Conservation (phyloP, 2,888 invertebrate species). For the Amiota minor region DNA sequence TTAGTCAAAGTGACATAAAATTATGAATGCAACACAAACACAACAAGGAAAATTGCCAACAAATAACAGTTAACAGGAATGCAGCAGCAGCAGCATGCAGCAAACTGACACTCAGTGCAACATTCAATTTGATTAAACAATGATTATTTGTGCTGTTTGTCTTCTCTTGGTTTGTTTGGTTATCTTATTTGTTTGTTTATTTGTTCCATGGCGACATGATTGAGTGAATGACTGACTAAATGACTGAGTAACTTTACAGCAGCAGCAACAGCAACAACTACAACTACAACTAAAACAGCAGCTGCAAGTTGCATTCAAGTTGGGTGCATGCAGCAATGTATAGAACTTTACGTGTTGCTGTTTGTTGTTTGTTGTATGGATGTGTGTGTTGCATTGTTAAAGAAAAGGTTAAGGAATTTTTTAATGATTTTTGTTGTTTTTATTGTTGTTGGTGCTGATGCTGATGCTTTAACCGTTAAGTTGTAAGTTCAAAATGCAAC, state of each 20-base stretch:
- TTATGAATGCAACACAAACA: not conserved
- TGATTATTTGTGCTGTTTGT: not conserved
- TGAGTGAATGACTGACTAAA: conserved; percentile 1
- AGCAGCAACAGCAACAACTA: no score
- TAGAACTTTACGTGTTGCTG: not conserved
- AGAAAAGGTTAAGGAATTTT: conserved; percentile 3
- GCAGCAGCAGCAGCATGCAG: not conserved
- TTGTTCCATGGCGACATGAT: conserved; percentile 2
- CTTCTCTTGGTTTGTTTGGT: no score
- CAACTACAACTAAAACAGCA: not conserved
- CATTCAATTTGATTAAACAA: conserved; percentile 1
- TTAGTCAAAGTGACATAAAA: not conserved
- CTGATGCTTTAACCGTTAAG: not conserved
- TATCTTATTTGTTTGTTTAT: no score
- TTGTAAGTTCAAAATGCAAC: conserved; percentile 6
- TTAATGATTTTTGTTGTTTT: not conserved
- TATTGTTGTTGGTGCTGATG: not conserved
- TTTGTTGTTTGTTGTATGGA: not conserved
- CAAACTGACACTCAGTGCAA: not conserved
- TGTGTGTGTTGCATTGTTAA: not conserved
- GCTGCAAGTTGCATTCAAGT: conserved; percentile 2
- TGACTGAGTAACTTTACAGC: not conserved
- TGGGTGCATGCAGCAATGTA: conserved; percentile 1
- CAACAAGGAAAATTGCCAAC: not conserved
- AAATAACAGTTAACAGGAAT: conserved; percentile 4